Base-by-base conservation (phyloP, 2,797 vertebrate genomes). In the Enteromius mattozi region DNA sequence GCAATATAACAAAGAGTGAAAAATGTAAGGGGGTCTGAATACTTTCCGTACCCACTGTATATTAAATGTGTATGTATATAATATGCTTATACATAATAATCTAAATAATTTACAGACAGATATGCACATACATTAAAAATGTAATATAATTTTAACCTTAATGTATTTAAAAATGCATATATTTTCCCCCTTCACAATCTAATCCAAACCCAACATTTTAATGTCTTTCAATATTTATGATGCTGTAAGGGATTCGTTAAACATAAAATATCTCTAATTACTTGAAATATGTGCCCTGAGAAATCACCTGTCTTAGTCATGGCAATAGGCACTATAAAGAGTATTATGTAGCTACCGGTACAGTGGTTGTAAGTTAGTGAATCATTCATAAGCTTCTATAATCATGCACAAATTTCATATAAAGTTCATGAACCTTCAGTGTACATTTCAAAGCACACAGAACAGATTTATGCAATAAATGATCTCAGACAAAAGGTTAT, bases 391-490 rank as follows among this genome's bases (percentile, higher is more conserved):
- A 65, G 33, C 51, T 40, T 56, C 4, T 30, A 81, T 56, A 70
- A 59, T 78, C 5, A 1, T 30, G 51, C 7, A 7, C 56, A 10
- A 24, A 74, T 63, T 13, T 63, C 40, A 63, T 49, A 9, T 35
- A 7, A 68, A 30, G 21, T 30, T 54, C 3, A 37, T 49, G 30
- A 65, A 47, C 27, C 30, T 75, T 82, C 8, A 63, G 13, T 49
- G 27, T 65, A 49, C 13, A 63, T 13, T 3, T 76, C 42, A 76
- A 16, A 78, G 59, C 37, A 42, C 14, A 47, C 8, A 47, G 56
- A 13, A 76, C 45, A 51, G 33, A 83, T 83, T 68, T 77, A 77
- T 59, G 72, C n/a, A 77, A 68, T 56, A 83, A 83, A 66, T 75
- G 30, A 75, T 9, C 59, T 68, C 19, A 47, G 27, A 30, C 37